These are phyloP conservation scores for Rhynchophorus ferrugineus DNA, from an alignment of 1,140 invertebrate species.

Conservation along the genomic window DNA sequence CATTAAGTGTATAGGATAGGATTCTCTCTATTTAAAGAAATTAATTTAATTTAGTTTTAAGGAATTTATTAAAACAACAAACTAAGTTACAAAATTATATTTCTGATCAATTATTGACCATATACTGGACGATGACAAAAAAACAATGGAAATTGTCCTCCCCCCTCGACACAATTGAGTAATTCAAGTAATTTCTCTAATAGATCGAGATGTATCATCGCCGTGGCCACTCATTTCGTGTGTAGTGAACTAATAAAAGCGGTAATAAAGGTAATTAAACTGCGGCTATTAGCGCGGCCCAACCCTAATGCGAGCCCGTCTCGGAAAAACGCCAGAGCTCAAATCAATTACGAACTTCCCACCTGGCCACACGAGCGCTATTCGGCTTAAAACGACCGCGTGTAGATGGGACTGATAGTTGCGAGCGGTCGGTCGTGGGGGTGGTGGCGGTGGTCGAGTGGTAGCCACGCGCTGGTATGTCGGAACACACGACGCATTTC, in stretches of 20 bases:
- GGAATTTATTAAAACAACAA: too few relatives aligned
- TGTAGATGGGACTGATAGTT: not conserved
- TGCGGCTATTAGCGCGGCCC: constrained; percentile 4
- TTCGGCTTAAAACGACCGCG: not conserved
- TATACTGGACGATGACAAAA: not conserved
- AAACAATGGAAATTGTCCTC: not conserved
- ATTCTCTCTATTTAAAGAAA: too few relatives aligned
- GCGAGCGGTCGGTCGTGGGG: too few relatives aligned
- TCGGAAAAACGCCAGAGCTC: not conserved
- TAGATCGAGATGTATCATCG: not conserved
- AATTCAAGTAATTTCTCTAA: constrained; percentile 7
- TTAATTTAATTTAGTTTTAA: too few relatives aligned
- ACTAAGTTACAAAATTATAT: too few relatives aligned
- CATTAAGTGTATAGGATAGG: too few relatives aligned
- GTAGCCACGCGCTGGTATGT: too few relatives aligned
- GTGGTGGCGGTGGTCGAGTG: too few relatives aligned
- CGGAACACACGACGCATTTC: too few relatives aligned
- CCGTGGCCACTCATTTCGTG: not conserved
- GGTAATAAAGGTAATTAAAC: constrained; percentile 7
- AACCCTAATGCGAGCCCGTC: constrained; percentile 2
- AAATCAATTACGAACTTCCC: not conserved
- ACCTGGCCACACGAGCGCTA: not conserved
- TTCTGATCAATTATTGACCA: too few relatives aligned
- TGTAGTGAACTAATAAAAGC: constrained; percentile 6
- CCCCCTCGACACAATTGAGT: not conserved